These are phyloP conservation scores for Balaeniceps rex DNA, from an alignment of 2,113 vertebrate genomes.

Conservation along the genomic window DNA sequence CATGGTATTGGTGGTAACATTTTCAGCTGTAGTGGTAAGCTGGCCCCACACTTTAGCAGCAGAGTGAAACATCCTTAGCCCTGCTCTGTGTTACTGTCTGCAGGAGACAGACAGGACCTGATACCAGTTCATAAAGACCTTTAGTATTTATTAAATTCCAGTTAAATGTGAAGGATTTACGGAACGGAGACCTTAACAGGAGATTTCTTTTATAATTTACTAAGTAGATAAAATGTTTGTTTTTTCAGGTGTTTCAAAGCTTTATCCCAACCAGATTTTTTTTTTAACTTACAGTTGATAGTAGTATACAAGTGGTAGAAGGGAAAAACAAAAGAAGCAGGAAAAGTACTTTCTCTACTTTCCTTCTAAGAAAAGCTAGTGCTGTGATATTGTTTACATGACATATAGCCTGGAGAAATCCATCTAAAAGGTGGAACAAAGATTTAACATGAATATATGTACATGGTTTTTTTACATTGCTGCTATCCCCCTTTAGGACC, in stretches of 20 bases:
- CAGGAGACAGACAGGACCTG: not conserved
- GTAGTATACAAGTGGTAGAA: not conserved
- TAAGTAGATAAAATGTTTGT: not conserved
- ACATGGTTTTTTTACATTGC: not conserved
- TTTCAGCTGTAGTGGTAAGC: not conserved
- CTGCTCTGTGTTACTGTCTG: not conserved
- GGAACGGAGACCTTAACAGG: not conserved
- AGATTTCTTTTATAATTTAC: not conserved
- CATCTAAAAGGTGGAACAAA: not conserved
- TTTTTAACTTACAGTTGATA: not conserved
- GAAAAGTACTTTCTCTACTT: no score
- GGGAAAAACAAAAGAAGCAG: not conserved
- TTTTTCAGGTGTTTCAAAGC: not conserved
- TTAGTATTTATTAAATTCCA: not conserved
- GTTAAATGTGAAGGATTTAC: not conserved
- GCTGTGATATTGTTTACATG: not conserved
- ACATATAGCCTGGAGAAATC: not conserved
- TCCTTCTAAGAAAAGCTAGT: not conserved
- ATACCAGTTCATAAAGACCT: not conserved
- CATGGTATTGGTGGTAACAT: accelerated
- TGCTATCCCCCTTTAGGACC: not conserved
- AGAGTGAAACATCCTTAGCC: not conserved
- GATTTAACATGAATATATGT: not conserved
- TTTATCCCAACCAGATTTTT: not conserved
- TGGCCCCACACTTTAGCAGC: not conserved